Conservation (phyloP, 1,140 invertebrate species). For the Drosophila paulistorum region DNA sequence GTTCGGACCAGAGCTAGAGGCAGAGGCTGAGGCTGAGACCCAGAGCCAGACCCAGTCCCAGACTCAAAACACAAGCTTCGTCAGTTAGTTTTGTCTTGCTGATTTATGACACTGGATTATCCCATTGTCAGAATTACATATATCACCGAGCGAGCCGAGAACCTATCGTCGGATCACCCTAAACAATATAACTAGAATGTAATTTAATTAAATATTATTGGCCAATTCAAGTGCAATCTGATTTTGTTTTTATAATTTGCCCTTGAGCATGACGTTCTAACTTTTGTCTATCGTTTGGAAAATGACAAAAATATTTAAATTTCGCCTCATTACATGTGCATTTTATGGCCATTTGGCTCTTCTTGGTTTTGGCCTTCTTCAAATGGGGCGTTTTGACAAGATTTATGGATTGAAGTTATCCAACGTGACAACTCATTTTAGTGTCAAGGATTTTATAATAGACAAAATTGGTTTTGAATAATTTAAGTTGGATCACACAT, state of each 20-base stretch:
- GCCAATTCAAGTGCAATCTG: conserved; percentile 70
- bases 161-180: conserved; percentile 24
- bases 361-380: conserved; percentile 47
- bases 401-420: conserved; percentile 38
- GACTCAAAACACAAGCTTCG: conserved; percentile 24
- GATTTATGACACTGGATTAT: conserved; percentile 74
- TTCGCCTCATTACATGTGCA: conserved; percentile 48
- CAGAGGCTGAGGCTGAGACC: conserved; percentile 2
- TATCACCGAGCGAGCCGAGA: conserved; percentile 39
- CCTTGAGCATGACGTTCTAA: conserved; percentile 55
- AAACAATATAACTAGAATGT: conserved; percentile 35
- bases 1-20: conserved; percentile 5
- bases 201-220: conserved; percentile 71
- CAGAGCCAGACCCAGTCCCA: conserved; percentile 20
- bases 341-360: conserved; percentile 46
- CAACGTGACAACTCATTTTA: conserved; percentile 40
- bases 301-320: conserved; percentile 75
- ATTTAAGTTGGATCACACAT: conserved; percentile 19
- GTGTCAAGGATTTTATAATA: conserved; percentile 41
- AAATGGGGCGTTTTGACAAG: conserved; percentile 18
- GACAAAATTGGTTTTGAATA: background rate
- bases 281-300: conserved; percentile 42
- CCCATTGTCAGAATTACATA: conserved; percentile 72
- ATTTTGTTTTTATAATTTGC: conserved; percentile 24
- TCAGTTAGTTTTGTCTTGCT: conserved; percentile 57